Conservation (phyloP, 2,797 vertebrate genomes). For the Sebastes baramenuke region DNA sequence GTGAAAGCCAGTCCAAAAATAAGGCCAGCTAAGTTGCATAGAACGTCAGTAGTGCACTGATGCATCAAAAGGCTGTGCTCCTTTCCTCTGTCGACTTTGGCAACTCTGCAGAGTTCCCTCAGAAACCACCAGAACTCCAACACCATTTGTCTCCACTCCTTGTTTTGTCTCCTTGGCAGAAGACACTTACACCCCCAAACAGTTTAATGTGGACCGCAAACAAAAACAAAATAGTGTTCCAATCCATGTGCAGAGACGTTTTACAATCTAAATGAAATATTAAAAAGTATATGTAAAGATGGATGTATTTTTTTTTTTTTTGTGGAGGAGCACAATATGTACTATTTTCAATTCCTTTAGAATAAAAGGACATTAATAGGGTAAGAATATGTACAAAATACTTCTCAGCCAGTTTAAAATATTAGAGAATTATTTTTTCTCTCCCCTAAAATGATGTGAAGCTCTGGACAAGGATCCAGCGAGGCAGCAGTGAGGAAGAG, state of each 20-base stretch:
- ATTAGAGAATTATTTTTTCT: slow-evolving; percentile 20
- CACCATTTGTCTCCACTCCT: slow-evolving; percentile 39
- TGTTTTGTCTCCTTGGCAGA: slow-evolving; percentile 54
- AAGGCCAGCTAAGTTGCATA: slow-evolving; percentile 95
- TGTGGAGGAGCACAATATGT: slow-evolving; percentile 65
- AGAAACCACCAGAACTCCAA: slow-evolving; percentile 61
- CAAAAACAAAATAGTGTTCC: slow-evolving; percentile 30
- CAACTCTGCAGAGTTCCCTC: slow-evolving; percentile 61
- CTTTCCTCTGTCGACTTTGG: slow-evolving; percentile 71
- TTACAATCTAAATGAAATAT: slow-evolving; percentile 25
- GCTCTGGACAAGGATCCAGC: slow-evolving; percentile 62
- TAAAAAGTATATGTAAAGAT: slow-evolving; percentile 25
- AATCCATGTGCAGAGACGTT: slow-evolving; percentile 9
- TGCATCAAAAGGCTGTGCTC: slow-evolving; percentile 78
- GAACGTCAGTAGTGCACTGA: slow-evolving; percentile 86
- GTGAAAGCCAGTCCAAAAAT: slow-evolving; percentile 81
- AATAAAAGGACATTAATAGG: slow-evolving; percentile 62
- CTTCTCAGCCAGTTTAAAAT: slow-evolving; percentile 51
- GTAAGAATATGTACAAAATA: slow-evolving; percentile 58
- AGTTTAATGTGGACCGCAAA: slow-evolving; percentile 41
- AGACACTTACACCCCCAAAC: slow-evolving; percentile 34
- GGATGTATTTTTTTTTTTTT: background rate
- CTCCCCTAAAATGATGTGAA: slow-evolving; percentile 58
- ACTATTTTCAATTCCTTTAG: slow-evolving; percentile 64
- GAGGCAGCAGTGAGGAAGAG: slow-evolving; percentile 71